Evolutionary conservation across 2,797 vertebrate genomes (phyloP).

Genomic region (Sebastes melanostomus): DNA sequence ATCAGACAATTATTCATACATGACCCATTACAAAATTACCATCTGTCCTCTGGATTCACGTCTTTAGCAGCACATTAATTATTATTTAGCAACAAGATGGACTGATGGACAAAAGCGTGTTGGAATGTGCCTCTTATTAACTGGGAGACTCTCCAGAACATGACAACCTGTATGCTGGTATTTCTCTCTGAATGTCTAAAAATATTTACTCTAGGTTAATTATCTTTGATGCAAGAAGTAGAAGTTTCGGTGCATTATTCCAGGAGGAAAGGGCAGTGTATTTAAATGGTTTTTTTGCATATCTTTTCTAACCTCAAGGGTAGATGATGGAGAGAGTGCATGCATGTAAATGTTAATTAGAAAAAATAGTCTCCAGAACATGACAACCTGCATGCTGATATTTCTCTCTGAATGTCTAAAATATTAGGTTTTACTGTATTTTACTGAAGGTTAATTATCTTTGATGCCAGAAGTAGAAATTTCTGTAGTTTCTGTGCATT

Average conservation of each 20-base stretch:
- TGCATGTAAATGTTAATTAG: too few species aligned
- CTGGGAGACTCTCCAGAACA: not conserved
- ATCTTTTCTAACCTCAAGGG: too few species aligned
- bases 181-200: not conserved
- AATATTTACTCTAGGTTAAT: not conserved
- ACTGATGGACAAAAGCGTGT: not conserved
- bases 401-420: not conserved
- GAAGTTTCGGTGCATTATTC: conserved; percentile 26
- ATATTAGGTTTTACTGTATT: not conserved
- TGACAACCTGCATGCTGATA: not conserved
- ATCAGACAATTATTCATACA: too few species aligned
- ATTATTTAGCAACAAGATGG: too few species aligned
- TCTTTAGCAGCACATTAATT: too few species aligned
- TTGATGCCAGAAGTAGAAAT: conserved; percentile 20
- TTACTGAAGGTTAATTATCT: not conserved
- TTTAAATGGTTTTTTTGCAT: too few species aligned
- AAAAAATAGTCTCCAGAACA: not conserved
- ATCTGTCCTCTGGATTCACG: too few species aligned
- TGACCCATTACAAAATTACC: too few species aligned
- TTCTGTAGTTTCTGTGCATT: not conserved
- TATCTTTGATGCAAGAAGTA: not conserved
- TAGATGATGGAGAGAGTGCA: too few species aligned
- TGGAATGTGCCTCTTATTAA: not conserved
- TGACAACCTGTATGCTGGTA: not conserved
- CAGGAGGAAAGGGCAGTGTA: accelerated